Evolutionary conservation across 2,113 vertebrate genomes (phyloP).

Genomic region (Sminthopsis crassicaudata): DNA sequence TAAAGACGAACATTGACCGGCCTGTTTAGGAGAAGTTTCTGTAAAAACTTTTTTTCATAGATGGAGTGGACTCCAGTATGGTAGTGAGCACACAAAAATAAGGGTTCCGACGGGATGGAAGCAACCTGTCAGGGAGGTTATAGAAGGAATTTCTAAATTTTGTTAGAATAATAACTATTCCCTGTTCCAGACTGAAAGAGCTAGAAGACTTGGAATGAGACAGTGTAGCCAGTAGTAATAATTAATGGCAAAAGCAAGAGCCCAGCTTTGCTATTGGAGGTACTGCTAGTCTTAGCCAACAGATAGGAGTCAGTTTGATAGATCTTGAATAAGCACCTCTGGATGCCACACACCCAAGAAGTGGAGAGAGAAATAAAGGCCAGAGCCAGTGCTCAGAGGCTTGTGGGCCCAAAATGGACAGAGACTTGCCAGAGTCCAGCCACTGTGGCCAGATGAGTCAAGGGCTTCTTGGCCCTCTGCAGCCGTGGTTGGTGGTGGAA

Average conservation of each 20-base stretch:
- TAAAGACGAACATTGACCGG: not conserved
- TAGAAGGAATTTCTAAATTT: not conserved
- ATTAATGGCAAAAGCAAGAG: not conserved
- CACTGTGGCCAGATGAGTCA: too few relatives aligned
- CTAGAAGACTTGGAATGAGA: not conserved
- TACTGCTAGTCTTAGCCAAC: not conserved
- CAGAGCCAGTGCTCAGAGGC: not conserved
- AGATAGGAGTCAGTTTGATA: not conserved
- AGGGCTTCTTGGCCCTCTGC: too few relatives aligned
- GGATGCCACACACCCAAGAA: not conserved
- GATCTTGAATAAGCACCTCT: not conserved
- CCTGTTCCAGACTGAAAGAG: not conserved
- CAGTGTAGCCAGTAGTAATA: not conserved
- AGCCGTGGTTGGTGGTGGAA: too few relatives aligned
- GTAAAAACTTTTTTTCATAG: not conserved
- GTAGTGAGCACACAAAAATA: too few relatives aligned
- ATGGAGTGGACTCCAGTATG: not conserved
- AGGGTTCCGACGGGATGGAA: not conserved
- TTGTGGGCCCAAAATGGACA: not conserved
- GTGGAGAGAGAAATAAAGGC: not conserved
- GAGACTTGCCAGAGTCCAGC: too few relatives aligned
- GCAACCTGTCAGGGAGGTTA: not conserved
- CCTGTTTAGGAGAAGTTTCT: not conserved
- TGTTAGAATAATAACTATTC: not conserved
- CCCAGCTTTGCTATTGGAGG: not conserved